These are phyloP conservation scores for Meiosimyza platycephala DNA, from an alignment of 2,888 invertebrate species.

Conservation along the genomic window DNA sequence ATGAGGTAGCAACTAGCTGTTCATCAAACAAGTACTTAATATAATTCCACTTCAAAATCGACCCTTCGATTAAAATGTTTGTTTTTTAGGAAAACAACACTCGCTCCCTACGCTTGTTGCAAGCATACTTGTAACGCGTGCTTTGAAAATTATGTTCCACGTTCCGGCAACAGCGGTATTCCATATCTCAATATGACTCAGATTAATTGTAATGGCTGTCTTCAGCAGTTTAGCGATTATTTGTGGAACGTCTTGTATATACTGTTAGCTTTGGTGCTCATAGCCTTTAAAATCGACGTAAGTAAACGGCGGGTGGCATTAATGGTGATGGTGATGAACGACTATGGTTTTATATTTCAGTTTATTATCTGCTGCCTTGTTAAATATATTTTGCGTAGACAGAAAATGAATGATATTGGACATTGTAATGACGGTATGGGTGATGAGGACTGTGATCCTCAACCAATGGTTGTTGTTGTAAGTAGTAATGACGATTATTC, in stretches of 20 bases:
- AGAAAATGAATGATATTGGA: conserved; percentile 46
- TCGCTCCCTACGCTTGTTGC: conserved; percentile 61
- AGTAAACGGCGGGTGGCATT: conserved; percentile 16
- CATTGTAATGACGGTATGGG: conserved; percentile 46
- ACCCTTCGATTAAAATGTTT: background rate
- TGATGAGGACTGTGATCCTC: conserved; percentile 54
- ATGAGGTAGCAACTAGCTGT: background rate
- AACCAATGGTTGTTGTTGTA: conserved; percentile 54
- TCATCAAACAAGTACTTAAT: too few species aligned
- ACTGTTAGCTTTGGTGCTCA: conserved; percentile 47
- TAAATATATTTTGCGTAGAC: conserved; percentile 53
- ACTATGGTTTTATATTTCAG: conserved; percentile 36
- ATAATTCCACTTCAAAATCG: too few species aligned
- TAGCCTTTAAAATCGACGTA: conserved; percentile 53
- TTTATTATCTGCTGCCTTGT: conserved; percentile 52
- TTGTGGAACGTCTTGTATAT: conserved; percentile 49
- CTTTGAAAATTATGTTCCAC: conserved; percentile 47
- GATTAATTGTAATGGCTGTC: conserved; percentile 57
- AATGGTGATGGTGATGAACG: background rate
- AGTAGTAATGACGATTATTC: conserved; percentile 3
- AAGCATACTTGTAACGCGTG: conserved; percentile 47
- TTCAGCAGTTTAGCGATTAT: conserved; percentile 45
- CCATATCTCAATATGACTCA: conserved; percentile 50
- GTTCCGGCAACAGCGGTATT: conserved; percentile 33
- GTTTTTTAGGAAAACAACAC: conserved; percentile 35